A percentile compares a stretch with the other conserved stretches of the same genome.
Evolutionary conservation across 2,797 vertebrate genomes (phyloP).

Genomic region (Buceros bicornis): DNA sequence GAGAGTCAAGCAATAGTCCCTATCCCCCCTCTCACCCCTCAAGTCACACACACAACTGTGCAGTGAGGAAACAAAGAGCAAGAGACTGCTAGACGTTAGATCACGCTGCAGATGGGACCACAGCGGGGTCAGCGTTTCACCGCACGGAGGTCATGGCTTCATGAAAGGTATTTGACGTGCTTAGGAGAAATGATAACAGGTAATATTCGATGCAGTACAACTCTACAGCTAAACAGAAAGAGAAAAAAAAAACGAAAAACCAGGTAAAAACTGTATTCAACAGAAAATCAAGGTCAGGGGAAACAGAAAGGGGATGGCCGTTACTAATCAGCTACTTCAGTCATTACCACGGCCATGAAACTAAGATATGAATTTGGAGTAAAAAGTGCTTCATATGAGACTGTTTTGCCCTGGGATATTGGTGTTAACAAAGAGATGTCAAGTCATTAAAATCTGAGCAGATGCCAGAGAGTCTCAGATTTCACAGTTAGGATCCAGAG

Average conservation of each 20-base stretch:
- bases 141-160: not conserved
- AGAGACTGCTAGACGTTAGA: not conserved
- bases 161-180: not conserved
- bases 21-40: not conserved
- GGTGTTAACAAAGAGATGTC: slow-evolving; percentile 48
- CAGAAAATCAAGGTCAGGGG: not conserved
- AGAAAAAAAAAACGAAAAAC: too few species aligned
- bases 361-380: not conserved
- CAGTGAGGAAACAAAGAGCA: not conserved
- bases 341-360: slow-evolving; percentile 7
- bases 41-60: not conserved
- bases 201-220: not conserved
- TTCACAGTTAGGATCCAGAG: slow-evolving; percentile 22
- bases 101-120: not conserved
- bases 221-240: not conserved
- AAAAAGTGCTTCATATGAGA: not conserved
- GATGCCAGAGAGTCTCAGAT: slow-evolving; percentile 23
- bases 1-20: not conserved
- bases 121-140: not conserved
- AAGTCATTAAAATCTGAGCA: slow-evolving; percentile 11
- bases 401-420: slow-evolving; percentile 29
- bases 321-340: slow-evolving; percentile 36
- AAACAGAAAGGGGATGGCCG: not conserved
- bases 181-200: not conserved
- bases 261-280: not conserved